Evolutionary conservation across 2,888 invertebrate species (phyloP).

Genomic region (Ochlodes sylvanus): DNA sequence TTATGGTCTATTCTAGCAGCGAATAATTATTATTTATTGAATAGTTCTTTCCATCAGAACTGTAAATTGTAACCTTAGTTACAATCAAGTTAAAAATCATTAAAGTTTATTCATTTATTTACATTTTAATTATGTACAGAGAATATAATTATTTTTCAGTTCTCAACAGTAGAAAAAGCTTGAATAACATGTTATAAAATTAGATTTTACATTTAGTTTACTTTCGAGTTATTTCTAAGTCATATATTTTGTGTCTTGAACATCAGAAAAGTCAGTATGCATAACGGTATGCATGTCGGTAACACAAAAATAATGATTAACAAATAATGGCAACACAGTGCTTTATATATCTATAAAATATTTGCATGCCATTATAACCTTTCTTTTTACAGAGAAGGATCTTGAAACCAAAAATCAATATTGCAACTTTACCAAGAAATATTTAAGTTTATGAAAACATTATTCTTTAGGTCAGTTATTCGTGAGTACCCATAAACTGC

Average conservation of each 20-base stretch:
- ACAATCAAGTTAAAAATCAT: no score
- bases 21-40: conserved; percentile 2
- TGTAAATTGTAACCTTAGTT: no score
- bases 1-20: no score
- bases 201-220: background rate
- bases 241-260: no score
- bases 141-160: background rate
- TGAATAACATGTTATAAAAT: conserved; percentile 21
- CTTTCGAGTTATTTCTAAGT: no score
- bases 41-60: conserved; percentile 15
- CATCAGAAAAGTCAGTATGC: no score
- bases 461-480: no score
- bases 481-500: no score
- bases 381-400: background rate
- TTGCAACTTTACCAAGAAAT: background rate
- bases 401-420: background rate
- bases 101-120: conserved; percentile 13
- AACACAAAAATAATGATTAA: conserved; percentile 1
- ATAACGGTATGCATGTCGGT: no score
- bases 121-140: conserved; percentile 13
- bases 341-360: conserved; percentile 52
- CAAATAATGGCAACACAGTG: conserved; percentile 48
- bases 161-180: conserved; percentile 32
- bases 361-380: conserved; percentile 45
- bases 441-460: no score